Evolutionary conservation across 2,888 invertebrate genomes (phyloP).

Genomic region (Euplexia lucipara): DNA sequence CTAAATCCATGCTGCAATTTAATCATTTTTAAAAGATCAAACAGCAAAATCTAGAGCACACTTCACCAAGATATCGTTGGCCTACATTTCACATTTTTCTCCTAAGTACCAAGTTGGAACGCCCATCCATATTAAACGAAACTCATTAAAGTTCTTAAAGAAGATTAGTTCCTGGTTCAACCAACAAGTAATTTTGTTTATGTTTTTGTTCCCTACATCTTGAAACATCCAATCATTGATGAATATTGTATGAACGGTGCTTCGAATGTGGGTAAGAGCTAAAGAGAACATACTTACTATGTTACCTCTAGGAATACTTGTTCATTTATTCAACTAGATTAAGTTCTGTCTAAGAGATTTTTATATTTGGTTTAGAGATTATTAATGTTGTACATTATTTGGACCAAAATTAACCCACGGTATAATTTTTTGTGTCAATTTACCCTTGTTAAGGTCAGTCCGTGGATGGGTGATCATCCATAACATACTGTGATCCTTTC

Average conservation of each 20-base stretch:
- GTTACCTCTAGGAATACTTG: background rate
- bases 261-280: conserved; percentile 16
- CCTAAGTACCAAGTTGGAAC: background rate
- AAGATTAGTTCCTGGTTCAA: conserved; percentile 26
- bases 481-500: no score
- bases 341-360: conserved; percentile 2
- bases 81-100: conserved; percentile 38
- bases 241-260: conserved; percentile 47
- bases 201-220: conserved; percentile 28
- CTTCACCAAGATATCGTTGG: conserved; percentile 14
- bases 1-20: background rate
- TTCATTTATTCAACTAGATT: conserved; percentile 32
- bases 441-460: no score
- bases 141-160: conserved; percentile 29
- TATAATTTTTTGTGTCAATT: no score
- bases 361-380: background rate
- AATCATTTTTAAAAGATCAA: background rate
- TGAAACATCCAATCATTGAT: conserved; percentile 37
- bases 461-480: no score
- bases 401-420: no score
- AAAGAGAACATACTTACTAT: conserved; percentile 20
- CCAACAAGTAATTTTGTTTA: conserved; percentile 32
- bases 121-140: conserved; percentile 8
- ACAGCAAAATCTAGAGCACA: conserved; percentile 4
- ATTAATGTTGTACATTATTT: background rate